These are phyloP conservation scores for Standfussiana lucernea DNA, from an alignment of 2,888 invertebrate species.

Conservation along the genomic window DNA sequence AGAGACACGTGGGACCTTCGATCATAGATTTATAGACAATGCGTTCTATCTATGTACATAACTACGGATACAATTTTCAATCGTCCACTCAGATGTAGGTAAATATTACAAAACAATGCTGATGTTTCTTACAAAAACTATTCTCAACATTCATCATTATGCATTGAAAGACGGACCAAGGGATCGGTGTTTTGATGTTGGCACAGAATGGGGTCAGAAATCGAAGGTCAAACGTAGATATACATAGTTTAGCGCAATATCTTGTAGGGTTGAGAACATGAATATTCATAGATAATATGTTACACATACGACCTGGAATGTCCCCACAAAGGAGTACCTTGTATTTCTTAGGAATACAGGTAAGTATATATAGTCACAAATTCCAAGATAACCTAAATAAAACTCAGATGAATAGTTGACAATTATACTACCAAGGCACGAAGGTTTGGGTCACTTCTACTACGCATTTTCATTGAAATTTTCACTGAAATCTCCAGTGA, in stretches of 20 bases:
- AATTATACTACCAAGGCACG: too few relatives aligned
- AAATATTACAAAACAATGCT: constrained; percentile 42
- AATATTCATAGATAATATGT: neutral
- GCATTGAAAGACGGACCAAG: neutral
- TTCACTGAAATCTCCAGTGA: neutral
- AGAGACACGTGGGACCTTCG: constrained; percentile 65
- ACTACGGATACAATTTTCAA: constrained; percentile 16
- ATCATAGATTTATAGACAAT: constrained; percentile 24
- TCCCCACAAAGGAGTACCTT: neutral
- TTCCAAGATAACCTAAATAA: neutral
- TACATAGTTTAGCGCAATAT: neutral
- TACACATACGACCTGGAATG: neutral
- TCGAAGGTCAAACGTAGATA: neutral
- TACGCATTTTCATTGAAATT: neutral
- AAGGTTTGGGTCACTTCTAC: neutral
- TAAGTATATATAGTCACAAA: neutral
- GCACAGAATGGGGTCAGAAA: neutral
- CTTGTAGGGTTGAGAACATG: neutral
- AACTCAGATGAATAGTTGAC: neutral
- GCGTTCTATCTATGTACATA: neutral
- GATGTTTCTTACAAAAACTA: constrained; percentile 11
- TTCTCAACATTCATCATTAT: constrained; percentile 12
- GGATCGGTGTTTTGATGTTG: neutral
- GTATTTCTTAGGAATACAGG: neutral
- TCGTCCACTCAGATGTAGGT: constrained; percentile 31